These are phyloP conservation scores for Drosophila vallismaia DNA, from an alignment of 2,888 invertebrate species.

Conservation along the genomic window DNA sequence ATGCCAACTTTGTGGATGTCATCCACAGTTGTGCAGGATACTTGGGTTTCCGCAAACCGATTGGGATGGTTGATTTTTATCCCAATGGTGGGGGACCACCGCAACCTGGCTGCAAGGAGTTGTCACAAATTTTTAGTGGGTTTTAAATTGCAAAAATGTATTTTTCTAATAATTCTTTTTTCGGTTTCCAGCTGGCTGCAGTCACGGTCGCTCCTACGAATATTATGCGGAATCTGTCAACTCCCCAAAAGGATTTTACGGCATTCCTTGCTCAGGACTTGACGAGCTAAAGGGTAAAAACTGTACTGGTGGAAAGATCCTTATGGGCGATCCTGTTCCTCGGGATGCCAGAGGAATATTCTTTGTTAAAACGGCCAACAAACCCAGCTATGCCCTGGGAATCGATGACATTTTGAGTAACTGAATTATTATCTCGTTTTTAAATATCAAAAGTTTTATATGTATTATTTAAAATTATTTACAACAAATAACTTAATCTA, in stretches of 20 bases:
- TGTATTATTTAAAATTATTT: slow-evolving; percentile 38
- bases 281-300: slow-evolving; percentile 72
- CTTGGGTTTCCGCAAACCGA: slow-evolving; percentile 85
- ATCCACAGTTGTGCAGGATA: slow-evolving; percentile 90
- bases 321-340: slow-evolving; percentile 86
- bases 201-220: slow-evolving; percentile 87
- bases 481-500: slow-evolving; percentile 36
- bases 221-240: slow-evolving; percentile 88
- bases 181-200: slow-evolving; percentile 86
- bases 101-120: slow-evolving; percentile 88
- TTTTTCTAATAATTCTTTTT: neutral
- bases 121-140: slow-evolving; percentile 83
- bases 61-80: slow-evolving; percentile 90
- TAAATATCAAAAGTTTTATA: slow-evolving; percentile 34
- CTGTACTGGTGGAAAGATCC: slow-evolving; percentile 80
- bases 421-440: slow-evolving; percentile 1
- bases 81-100: slow-evolving; percentile 88
- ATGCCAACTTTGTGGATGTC: slow-evolving; percentile 90
- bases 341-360: slow-evolving; percentile 85
- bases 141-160: neutral
- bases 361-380: slow-evolving; percentile 86
- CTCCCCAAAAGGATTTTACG: slow-evolving; percentile 85
- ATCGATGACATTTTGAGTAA: slow-evolving; percentile 53
- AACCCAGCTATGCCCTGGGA: slow-evolving; percentile 85
- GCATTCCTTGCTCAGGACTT: slow-evolving; percentile 86